Percentiles rank a stretch among this genome's conserved stretches.
These are phyloP conservation scores for Eupristina koningsbergeri DNA, from an alignment of 1,140 invertebrate species.

Conservation along the genomic window DNA sequence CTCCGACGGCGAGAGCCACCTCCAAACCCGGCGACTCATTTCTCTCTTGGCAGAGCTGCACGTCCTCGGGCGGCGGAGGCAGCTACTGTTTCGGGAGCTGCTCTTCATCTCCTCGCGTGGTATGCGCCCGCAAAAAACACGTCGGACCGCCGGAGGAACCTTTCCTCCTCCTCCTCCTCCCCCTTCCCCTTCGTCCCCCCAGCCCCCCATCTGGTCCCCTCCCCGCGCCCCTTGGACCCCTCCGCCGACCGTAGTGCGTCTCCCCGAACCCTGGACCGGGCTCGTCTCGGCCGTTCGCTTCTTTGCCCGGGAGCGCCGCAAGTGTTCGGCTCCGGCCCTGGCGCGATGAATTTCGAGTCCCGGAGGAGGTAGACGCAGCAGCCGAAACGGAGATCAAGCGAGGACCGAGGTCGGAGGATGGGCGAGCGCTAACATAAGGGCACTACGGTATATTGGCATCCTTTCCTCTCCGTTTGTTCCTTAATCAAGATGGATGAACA, in stretches of 20 bases:
- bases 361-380: background rate
- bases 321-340: background rate
- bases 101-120: conserved; percentile 58
- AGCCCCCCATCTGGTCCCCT: background rate
- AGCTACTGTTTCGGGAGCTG: conserved; percentile 74
- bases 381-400: background rate
- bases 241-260: no score
- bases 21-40: conserved; percentile 28
- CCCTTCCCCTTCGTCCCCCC: background rate
- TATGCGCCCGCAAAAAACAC: conserved; percentile 74
- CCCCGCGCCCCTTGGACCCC: background rate
- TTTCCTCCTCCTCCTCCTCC: background rate
- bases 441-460: conserved; percentile 22
- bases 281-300: background rate
- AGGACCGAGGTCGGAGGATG: background rate
- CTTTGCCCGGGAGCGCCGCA: conserved; percentile 38
- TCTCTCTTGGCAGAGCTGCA: conserved; percentile 72
- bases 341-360: background rate
- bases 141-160: conserved; percentile 66
- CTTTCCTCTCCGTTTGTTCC: background rate
- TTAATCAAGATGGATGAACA: background rate
- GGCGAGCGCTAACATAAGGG: background rate
- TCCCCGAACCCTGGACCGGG: background rate
- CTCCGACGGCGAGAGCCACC: background rate
- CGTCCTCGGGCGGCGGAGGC: conserved; percentile 57